phyloP scores from a whole-genome alignment of 2,113 vertebrate genomes.

The Phainopepla nitens region DNA sequence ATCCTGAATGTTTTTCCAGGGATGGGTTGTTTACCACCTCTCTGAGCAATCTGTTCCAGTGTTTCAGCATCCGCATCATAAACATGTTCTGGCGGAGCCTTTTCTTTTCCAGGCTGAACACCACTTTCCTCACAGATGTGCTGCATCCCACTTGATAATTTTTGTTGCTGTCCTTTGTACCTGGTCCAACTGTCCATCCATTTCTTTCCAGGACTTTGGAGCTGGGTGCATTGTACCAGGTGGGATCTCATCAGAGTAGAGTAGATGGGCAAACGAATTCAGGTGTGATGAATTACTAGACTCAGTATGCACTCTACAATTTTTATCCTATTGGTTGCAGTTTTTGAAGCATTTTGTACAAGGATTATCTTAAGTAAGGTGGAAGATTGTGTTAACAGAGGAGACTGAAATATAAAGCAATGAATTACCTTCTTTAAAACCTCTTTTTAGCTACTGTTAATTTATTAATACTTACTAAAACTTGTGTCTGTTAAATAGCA shows the following conservation, averaged over 20 bases:
- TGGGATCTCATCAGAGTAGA: not conserved
- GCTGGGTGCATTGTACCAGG: not conserved
- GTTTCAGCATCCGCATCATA: not conserved
- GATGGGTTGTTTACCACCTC: not conserved
- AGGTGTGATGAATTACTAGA: not conserved
- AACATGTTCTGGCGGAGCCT: not conserved
- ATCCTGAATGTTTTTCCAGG: not conserved
- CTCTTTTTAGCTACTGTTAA: not conserved
- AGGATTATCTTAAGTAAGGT: not conserved
- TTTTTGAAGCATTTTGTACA: not conserved
- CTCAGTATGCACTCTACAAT: not conserved
- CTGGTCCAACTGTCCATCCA: rapidly evolving
- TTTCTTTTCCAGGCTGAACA: not conserved
- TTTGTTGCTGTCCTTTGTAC: not conserved
- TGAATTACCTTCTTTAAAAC: not conserved
- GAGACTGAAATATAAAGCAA: not conserved
- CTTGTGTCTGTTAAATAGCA: not conserved
- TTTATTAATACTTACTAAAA: not conserved
- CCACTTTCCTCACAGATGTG: not conserved
- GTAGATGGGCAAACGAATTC: not conserved
- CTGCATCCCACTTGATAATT: not conserved
- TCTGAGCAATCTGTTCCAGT: not conserved
- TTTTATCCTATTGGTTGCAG: not conserved
- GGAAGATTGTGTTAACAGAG: not conserved
- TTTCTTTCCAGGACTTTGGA: not conserved